phyloP scores from a whole-genome alignment of 2,888 invertebrate genomes.

The Lomographa bimaculata region DNA sequence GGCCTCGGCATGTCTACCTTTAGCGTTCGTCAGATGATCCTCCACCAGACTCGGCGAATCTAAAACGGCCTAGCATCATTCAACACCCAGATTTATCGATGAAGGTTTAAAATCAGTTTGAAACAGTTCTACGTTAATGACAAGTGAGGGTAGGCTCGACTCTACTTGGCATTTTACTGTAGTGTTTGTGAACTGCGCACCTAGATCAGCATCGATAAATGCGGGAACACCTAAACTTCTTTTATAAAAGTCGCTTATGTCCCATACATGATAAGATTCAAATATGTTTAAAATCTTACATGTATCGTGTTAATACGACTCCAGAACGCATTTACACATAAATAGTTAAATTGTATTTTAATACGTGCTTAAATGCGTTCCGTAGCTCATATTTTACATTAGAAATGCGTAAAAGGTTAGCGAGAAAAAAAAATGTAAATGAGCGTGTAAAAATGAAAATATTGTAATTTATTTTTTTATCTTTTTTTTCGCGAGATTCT shows the following conservation, averaged over 20 bases:
- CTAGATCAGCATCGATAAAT: conserved; percentile 1
- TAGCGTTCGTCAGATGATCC: conserved; percentile 85
- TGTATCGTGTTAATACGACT: conserved; percentile 17
- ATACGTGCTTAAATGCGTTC: conserved; percentile 32
- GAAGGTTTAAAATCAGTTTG: background rate
- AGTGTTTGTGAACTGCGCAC: no score
- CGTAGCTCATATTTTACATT: conserved; percentile 8
- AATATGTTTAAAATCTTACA: conserved; percentile 33
- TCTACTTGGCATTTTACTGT: background rate
- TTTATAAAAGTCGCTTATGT: conserved; percentile 14
- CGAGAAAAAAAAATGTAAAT: conserved; percentile 52
- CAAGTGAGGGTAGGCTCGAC: conserved; percentile 1
- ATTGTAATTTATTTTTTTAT: conserved; percentile 52
- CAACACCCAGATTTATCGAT: conserved; percentile 17
- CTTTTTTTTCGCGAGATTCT: conserved; percentile 35
- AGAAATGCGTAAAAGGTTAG: conserved; percentile 3
- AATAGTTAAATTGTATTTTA: conserved; percentile 29
- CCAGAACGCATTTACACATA: conserved; percentile 27
- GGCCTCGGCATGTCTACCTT: conserved; percentile 85
- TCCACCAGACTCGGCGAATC: conserved; percentile 71
- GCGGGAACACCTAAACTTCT: conserved; percentile 3
- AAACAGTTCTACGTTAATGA: conserved; percentile 7
- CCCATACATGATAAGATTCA: conserved; percentile 28
- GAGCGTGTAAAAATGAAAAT: conserved; percentile 48
- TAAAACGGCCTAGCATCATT: conserved; percentile 33